Conservation (phyloP, 2,113 vertebrate genomes). For the Urocolius indicus region DNA sequence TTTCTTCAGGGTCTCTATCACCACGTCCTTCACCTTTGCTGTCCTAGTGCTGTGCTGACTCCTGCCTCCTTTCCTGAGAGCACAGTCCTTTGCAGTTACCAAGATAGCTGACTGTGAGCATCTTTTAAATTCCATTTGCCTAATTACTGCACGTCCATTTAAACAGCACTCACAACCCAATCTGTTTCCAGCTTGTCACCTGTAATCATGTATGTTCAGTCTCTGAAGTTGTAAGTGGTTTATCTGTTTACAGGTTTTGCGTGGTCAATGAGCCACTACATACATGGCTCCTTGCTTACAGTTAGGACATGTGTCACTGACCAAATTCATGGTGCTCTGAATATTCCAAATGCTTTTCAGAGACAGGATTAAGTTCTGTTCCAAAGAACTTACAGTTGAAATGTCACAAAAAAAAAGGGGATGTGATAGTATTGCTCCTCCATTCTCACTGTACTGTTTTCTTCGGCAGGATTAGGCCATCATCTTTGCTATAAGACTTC, state of each 20-base stretch:
- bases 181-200: neutral
- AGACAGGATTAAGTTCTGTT: neutral
- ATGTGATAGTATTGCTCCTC: neutral
- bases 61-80: neutral
- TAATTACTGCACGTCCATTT: neutral
- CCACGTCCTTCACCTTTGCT: neutral
- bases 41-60: neutral
- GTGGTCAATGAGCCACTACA: neutral
- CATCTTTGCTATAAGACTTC: neutral
- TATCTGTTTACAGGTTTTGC: neutral
- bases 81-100: neutral
- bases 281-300: neutral
- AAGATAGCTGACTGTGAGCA: neutral
- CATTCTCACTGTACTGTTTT: neutral
- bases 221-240: neutral
- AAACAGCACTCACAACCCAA: neutral
- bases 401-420: neutral
- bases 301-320: neutral
- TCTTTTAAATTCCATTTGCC: neutral
- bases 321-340: neutral
- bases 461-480: neutral
- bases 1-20: neutral
- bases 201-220: neutral
- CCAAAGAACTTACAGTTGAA: neutral
- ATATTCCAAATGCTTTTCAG: neutral